phyloP scores from a whole-genome alignment of 92 coral and sea anemone species.

The Siderastrea radians region DNA sequence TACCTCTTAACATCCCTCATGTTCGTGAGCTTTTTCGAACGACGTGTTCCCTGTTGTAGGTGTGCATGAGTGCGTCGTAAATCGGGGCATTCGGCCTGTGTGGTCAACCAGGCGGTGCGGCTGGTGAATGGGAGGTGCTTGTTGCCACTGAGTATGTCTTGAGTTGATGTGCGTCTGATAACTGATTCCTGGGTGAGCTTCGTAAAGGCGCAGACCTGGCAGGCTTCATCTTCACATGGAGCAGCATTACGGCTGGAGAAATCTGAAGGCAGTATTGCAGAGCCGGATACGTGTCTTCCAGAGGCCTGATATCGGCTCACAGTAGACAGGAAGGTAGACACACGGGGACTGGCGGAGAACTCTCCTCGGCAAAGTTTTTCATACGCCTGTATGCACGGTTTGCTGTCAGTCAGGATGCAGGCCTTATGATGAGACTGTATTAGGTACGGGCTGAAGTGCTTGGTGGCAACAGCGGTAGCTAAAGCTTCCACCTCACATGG shows the following conservation, averaged over 20 bases:
- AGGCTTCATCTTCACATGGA: conserved; percentile 27
- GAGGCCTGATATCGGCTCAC: conserved; percentile 64
- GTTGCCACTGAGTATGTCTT: no score
- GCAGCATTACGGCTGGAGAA: conserved; percentile 62
- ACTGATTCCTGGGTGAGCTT: no score
- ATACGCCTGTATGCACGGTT: conserved; percentile 47
- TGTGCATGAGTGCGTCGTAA: no score
- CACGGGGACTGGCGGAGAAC: conserved; percentile 69
- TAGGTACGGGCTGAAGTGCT: conserved; percentile 52
- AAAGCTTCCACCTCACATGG: conserved; percentile 64
- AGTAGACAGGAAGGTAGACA: conserved; percentile 55
- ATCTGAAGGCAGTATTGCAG: conserved; percentile 62
- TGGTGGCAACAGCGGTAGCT: conserved; percentile 45
- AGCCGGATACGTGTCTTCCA: conserved; percentile 52
- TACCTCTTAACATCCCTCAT: conserved; percentile 27
- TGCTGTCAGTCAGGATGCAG: conserved; percentile 55
- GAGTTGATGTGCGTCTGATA: no score
- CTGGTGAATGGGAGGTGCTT: no score
- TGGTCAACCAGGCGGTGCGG: no score
- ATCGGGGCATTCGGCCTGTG: no score
- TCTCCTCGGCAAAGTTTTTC: conserved; percentile 59
- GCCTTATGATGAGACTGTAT: conserved; percentile 43
- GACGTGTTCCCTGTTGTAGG: background rate
- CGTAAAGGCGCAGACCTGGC: no score
- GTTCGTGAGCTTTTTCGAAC: conserved; percentile 2